phyloP scores from a whole-genome alignment of 2,113 vertebrate genomes.

The Rhadina sibilatrix region DNA sequence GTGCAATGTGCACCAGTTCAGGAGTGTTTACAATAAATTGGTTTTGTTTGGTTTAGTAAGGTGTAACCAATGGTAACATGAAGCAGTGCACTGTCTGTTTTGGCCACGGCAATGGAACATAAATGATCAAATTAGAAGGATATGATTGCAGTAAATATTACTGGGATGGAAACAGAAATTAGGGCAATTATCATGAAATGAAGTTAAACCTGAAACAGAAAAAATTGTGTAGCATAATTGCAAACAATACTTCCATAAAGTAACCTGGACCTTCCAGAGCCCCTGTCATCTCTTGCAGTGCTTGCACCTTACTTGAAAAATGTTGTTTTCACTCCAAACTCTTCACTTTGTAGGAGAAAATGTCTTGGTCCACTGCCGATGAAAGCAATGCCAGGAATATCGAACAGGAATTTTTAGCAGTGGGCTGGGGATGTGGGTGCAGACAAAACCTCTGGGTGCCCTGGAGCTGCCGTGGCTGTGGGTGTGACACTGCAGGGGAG shows the following conservation, averaged over 20 bases:
- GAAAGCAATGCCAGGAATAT: neutral
- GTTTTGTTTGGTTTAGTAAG: neutral
- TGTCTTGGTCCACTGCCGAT: neutral
- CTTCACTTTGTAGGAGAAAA: neutral
- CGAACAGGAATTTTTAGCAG: neutral
- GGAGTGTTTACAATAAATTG: neutral
- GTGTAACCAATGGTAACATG: neutral
- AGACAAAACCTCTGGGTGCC: neutral
- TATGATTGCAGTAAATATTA: neutral
- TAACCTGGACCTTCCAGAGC: neutral
- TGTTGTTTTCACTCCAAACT: neutral
- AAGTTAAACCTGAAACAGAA: neutral
- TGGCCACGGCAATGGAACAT: neutral
- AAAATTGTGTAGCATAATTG: neutral
- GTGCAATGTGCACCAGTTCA: neutral
- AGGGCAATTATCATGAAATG: neutral
- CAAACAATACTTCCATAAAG: neutral
- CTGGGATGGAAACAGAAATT: neutral
- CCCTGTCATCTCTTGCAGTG: neutral
- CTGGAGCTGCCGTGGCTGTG: neutral
- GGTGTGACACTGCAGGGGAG: neutral
- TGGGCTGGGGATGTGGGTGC: neutral
- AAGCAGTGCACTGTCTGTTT: neutral
- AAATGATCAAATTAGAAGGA: constrained; percentile 22
- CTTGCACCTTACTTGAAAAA: neutral